Percentiles rank a stretch among this genome's conserved stretches.
Conservation (phyloP, 2,113 vertebrate genomes). For the Amphiprion ocellaris region DNA sequence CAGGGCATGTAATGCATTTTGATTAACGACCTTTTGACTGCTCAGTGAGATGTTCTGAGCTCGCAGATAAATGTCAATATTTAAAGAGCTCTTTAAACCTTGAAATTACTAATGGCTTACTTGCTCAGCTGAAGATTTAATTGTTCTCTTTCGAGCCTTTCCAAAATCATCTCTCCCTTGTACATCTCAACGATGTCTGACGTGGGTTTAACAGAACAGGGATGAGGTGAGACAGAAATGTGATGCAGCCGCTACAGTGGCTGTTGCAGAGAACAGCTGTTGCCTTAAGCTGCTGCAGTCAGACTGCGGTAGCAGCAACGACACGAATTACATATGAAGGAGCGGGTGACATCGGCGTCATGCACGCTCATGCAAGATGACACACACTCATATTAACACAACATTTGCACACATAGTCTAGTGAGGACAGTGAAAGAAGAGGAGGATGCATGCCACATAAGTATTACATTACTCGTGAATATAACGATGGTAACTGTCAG, state of each 20-base stretch:
- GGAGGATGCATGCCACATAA: not conserved
- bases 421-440: not conserved
- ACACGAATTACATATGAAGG: slow-evolving; percentile 62
- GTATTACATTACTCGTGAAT: no score
- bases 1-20: not conserved
- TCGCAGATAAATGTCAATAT: not conserved
- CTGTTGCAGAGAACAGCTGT: slow-evolving; percentile 63
- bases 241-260: not conserved
- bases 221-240: slow-evolving; percentile 7
- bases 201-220: not conserved
- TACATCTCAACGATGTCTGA: not conserved
- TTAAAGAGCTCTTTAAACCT: not conserved
- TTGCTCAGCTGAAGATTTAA: not conserved
- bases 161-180: not conserved
- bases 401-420: not conserved
- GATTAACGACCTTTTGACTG: not conserved
- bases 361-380: slow-evolving; percentile 39
- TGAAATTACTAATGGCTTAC: slow-evolving; percentile 11
- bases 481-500: no score
- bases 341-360: slow-evolving; percentile 40
- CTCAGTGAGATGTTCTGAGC: not conserved
- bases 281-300: slow-evolving; percentile 66
- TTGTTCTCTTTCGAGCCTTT: not conserved
- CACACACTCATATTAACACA: slow-evolving; percentile 1
- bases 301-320: slow-evolving; percentile 46